phyloP scores from a whole-genome alignment of 2,113 vertebrate genomes.

The Colistium nudipinnis region DNA sequence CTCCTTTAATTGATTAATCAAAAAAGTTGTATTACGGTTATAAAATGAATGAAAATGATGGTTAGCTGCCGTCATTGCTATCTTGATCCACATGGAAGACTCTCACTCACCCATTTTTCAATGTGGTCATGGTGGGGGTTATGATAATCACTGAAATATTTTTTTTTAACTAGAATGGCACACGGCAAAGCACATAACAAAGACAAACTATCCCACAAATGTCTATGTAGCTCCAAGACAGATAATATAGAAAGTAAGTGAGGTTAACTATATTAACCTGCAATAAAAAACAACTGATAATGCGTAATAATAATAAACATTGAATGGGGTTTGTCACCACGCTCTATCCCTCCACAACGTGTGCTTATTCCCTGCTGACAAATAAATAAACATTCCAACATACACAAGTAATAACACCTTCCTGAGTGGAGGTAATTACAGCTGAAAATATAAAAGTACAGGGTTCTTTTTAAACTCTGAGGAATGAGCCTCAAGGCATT shows the following conservation, averaged over 20 bases:
- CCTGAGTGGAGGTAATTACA: neutral
- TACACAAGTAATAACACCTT: neutral
- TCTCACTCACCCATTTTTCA: neutral
- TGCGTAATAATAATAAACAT: no score
- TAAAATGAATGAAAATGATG: neutral
- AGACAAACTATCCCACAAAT: no score
- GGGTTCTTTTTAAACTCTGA: neutral
- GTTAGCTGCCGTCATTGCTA: neutral
- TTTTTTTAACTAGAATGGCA: no score
- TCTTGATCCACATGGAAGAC: neutral
- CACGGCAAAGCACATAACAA: no score
- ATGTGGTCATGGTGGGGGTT: conserved; percentile 14
- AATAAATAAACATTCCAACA: neutral
- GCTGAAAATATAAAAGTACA: neutral
- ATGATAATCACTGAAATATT: conserved; percentile 6
- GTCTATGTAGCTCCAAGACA: no score
- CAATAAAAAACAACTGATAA: no score
- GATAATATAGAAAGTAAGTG: no score
- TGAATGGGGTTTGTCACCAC: no score
- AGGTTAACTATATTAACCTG: no score
- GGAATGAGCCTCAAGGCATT: conserved; percentile 12
- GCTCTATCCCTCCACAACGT: neutral
- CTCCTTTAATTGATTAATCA: neutral
- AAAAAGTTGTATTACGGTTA: no score
- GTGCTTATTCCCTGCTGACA: neutral